Evolutionary conservation across 2,797 vertebrate species (phyloP), one percentile per base, ranked within the genome.

Genomic region (Capromys pilorides): DNA sequence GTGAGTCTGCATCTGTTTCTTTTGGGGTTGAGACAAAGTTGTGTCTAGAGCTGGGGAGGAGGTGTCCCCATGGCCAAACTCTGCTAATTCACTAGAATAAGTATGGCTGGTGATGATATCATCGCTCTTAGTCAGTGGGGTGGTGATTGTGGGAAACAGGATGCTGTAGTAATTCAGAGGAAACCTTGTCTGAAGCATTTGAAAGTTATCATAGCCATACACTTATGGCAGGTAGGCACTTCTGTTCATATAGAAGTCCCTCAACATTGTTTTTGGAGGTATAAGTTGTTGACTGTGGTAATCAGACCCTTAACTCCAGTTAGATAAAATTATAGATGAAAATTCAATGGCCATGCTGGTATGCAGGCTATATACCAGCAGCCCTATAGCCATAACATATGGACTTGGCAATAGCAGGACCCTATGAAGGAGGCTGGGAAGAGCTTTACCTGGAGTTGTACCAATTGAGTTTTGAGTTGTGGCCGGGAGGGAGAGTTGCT

Each of bases 81-180:
- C 99, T 0, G 99, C 99, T 95, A 99, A 98, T 95, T 99, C 99
- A 39, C 99, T 99, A 97, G 99, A 99, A 95, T 99, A 99, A 0
- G 99, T 99, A 97, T 99, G 99, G 98, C 97, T 99, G 77, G 99
- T 99, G 98, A 99, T 98, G 98, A 99, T 99, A 94, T 99, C 99
- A 2, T 99, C 99, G 98, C 99, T 99, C 95, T 99, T 99, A 19
- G 99, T 99, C 97, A 99, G 98, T 33, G 99, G 99, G 81, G 99
- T 99, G 94, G 99, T 99, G 36, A 99, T 99, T 1, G 99, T 99
- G 64, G 99, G 99, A 97, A 99, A 99, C 0, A 99, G 99, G 98
- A 99, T 99, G 98, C 99, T 99, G 98, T 99, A 99, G 98, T 99
- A 99, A 98, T 99, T 99, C 99, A 99, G 98, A 0, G 99, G 99